Conservation (phyloP, 2,113 vertebrate genomes). For the Nymphicus hollandicus region DNA sequence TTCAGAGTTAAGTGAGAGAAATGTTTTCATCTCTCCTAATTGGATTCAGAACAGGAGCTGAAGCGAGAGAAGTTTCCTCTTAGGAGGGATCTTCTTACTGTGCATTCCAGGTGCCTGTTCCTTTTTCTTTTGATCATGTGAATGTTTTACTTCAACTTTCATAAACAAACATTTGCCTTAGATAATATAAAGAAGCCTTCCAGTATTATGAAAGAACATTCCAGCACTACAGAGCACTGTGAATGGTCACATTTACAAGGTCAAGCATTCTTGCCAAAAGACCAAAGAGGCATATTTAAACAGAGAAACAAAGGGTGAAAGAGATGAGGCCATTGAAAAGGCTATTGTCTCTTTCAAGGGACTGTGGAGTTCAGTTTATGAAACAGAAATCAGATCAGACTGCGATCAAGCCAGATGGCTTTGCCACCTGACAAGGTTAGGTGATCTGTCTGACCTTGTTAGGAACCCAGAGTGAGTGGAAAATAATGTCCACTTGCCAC, state of each 20-base stretch:
- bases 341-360: neutral
- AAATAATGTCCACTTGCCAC: neutral
- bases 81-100: neutral
- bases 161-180: conserved; percentile 57
- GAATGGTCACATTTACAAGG: neutral
- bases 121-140: conserved; percentile 19
- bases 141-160: conserved; percentile 50
- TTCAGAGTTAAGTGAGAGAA: neutral
- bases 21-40: neutral
- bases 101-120: neutral
- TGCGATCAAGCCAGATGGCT: neutral
- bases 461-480: neutral
- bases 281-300: neutral
- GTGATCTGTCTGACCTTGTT: conserved; percentile 24
- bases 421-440: neutral
- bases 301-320: neutral
- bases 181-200: neutral
- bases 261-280: neutral
- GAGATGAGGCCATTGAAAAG: neutral
- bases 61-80: neutral
- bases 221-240: neutral
- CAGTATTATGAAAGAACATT: neutral
- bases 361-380: neutral
- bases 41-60: neutral
- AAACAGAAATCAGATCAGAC: conserved; percentile 26